Evolutionary conservation across 2,113 vertebrate species (phyloP), one percentile per base, ranked within the genome.

Genomic region (Salvelinus fontinalis): DNA sequence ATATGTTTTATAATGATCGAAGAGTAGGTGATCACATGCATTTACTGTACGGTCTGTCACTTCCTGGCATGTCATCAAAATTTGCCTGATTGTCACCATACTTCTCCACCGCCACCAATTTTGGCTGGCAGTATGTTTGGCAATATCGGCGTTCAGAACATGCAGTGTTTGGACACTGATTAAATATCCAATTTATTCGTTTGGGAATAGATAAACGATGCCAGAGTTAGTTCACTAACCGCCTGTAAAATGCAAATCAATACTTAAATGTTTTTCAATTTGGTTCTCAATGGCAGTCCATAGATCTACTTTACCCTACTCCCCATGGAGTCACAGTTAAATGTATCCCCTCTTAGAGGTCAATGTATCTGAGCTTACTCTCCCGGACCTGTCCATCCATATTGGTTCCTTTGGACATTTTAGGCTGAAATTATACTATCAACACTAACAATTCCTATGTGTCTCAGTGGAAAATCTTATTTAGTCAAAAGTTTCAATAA

Each of bases 181-280:
- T 65, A 74, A 44, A 83, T 27, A 67, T 74, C 67, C 27, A 57
- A 69, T 83, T 85, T 76, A 81, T 80, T 79, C 72, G 66, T 49
- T 78, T 75, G 71, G 74, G 68, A 82, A 75, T 73, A 62, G 54
- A 70, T 76, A 71, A 78, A 71, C 67, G 69, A 80, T 77, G 83
- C 75, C 75, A 80, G 57, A 39, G 62, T 77, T 65, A 69, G 72
- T 57, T 79, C 81, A 76, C 82, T 79, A 77, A 71, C 70, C 20
- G 62, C 71, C 57, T 75, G 26, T 86, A 65, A 86, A 88, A 27
- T 27, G 27, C 4, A 65, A 24, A 44, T 71, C 59, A 67, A 82
- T 67, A 16, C 16, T 67, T 75, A 77, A 31, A 2, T n/a, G 73
- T 66, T 5, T 67, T 16, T 2, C 71, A 24, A 67, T 13, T 16